Conservation (phyloP, 2,797 vertebrate species). For the Sebastiscus tertius region DNA sequence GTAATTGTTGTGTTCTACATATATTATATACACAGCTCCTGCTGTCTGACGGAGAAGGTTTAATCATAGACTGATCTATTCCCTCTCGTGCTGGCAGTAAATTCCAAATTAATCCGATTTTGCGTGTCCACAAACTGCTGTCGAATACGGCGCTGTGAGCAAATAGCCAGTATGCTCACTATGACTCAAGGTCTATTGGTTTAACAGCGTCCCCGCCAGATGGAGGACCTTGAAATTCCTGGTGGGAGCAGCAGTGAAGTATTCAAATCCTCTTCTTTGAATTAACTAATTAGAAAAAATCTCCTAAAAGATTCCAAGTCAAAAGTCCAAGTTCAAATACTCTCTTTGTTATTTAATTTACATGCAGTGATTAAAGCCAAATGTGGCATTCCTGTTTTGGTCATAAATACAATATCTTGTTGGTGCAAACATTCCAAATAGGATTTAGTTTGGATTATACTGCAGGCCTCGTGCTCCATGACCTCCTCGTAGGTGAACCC, state of each 20-base stretch:
- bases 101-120: constrained; percentile 21
- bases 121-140: constrained; percentile 28
- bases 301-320: too few species aligned
- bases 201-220: constrained; percentile 24
- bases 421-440: neutral
- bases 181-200: constrained; percentile 41
- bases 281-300: neutral
- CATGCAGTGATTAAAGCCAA: neutral
- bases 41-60: neutral
- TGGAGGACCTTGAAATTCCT: constrained; percentile 48
- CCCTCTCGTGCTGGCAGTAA: neutral
- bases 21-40: neutral
- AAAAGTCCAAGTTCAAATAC: neutral
- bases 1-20: constrained; percentile 3
- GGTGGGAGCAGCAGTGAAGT: constrained; percentile 29
- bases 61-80: neutral
- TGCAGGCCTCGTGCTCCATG: neutral
- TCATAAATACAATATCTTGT: neutral
- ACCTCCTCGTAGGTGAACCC: neutral
- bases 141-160: constrained; percentile 8
- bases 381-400: neutral
- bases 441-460: neutral
- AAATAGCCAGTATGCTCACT: constrained; percentile 24
- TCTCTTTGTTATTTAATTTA: neutral
- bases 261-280: neutral